Base-by-base conservation (phyloP, 2,888 invertebrate species). In the Lapara coniferarum region DNA sequence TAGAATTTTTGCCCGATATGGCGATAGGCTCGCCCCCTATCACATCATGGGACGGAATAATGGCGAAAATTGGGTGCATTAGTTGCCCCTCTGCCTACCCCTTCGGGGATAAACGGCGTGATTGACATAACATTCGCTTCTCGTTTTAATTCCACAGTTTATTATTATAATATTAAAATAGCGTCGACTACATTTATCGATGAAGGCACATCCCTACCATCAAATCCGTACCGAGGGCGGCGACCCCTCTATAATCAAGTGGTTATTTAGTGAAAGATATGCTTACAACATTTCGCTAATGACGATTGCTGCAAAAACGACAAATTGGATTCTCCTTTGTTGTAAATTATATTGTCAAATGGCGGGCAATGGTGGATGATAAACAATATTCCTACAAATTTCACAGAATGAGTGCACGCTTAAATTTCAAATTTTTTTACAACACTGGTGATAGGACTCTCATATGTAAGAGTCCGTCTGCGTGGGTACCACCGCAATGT, bases 181-280 rank as follows among this genome's bases (percentile, higher is more conserved):
- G 0, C 19, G 52, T 68, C 58, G 58, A 68, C 8, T n/a, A 6
- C 14, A 16, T 37, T 63, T 10, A 10, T 44, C 53, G 13, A 37
- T 37, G 19, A 53, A 14, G 51, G 58, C 19, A 13, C 46, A 44
- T 16, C 58, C 10, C 30, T 58, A 37, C 51, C 49, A 16, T 44
- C 70, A 73, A 76, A 73, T 73, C 75, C 76, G 70, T 63, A 70
- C 66, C 66, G 59, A 66, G 71, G 74, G 72, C 57, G 72, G 69
- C 69, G 68, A 69, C 53, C 72, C 69, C 71, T 58, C 53, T 55
- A 70, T 78, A 77, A 77, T 77, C 76, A 75, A 77, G 75, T 74
- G 75, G 77, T 75, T 75, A 72, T 74, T 75, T 73, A 73, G 51
- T 58, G 53, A 69, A 66, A 66, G 58, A 56, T 71, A 72, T 66